phyloP scores from a whole-genome alignment of 2,888 invertebrate genomes.

The Lepidochitona cinerea region DNA sequence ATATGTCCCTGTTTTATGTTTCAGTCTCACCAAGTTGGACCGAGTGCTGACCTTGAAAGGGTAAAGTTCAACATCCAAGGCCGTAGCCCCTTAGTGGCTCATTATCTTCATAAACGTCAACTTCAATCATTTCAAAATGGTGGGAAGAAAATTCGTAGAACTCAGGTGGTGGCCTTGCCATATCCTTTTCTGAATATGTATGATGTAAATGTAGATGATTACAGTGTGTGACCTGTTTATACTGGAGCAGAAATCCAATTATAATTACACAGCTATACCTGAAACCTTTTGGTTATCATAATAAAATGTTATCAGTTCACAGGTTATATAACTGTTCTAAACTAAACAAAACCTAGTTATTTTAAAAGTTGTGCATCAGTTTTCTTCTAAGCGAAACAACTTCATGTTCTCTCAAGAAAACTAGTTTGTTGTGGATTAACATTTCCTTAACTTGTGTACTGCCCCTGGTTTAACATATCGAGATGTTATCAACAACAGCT shows the following conservation, averaged over 20 bases:
- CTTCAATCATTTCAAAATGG: conserved; percentile 52
- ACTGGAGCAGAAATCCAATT: too few species aligned
- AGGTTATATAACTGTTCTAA: too few species aligned
- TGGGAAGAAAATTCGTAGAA: conserved; percentile 57
- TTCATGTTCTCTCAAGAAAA: too few species aligned
- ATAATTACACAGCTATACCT: too few species aligned
- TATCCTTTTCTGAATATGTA: conserved; percentile 60
- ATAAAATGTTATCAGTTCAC: too few species aligned
- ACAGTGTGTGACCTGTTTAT: too few species aligned
- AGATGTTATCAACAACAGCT: conserved; percentile 52
- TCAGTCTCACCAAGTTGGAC: conserved; percentile 65
- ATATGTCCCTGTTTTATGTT: conserved; percentile 1
- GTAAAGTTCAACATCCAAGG: conserved; percentile 66
- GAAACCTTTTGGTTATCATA: too few species aligned
- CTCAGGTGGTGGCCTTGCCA: conserved; percentile 59
- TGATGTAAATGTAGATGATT: too few species aligned
- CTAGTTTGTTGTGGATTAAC: too few species aligned
- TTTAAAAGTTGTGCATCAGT: too few species aligned
- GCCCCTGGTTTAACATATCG: conserved; percentile 56
- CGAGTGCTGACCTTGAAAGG: conserved; percentile 63
- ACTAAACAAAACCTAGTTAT: too few species aligned
- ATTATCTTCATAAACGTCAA: conserved; percentile 64
- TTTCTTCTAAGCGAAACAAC: too few species aligned
- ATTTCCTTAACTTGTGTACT: conserved; percentile 35
- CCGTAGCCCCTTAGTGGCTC: conserved; percentile 66